Evolutionary conservation across 2,888 invertebrate species (phyloP).

Genomic region (Harmothoe impar): DNA sequence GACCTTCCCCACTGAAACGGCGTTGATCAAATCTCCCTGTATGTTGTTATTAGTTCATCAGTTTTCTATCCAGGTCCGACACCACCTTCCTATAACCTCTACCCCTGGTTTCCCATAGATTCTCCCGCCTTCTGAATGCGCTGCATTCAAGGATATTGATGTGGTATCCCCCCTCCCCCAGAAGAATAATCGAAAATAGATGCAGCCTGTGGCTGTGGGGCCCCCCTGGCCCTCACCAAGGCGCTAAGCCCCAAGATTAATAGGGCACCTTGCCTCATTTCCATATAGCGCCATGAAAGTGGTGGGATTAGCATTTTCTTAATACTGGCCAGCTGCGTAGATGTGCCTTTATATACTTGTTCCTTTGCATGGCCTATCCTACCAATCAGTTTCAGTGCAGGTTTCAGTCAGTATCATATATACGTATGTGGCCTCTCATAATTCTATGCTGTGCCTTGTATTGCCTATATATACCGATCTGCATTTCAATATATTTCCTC

Average conservation of each 20-base stretch:
- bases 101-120: not conserved
- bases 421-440: no score
- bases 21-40: no score
- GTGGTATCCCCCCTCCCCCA: not conserved
- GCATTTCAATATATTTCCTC: no score
- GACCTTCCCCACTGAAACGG: no score
- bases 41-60: no score
- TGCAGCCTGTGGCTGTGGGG: not conserved
- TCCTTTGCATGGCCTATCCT: not conserved
- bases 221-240: constrained; percentile 23
- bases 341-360: not conserved
- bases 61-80: not conserved
- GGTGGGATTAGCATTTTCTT: constrained; percentile 16
- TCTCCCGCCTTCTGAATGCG: not conserved
- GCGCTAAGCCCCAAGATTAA: constrained; percentile 1
- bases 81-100: not conserved
- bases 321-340: not conserved
- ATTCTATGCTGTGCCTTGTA: no score
- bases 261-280: not conserved
- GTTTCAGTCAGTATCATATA: no score
- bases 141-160: constrained; percentile 18
- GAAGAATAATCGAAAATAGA: constrained; percentile 35
- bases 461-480: no score
- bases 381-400: no score
- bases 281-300: constrained; percentile 28